A percentile compares a stretch with the other conserved stretches of the same genome.
Conservation (phyloP, 35 echinoderm and acorn worm species). For the Lytechinus pictus region DNA sequence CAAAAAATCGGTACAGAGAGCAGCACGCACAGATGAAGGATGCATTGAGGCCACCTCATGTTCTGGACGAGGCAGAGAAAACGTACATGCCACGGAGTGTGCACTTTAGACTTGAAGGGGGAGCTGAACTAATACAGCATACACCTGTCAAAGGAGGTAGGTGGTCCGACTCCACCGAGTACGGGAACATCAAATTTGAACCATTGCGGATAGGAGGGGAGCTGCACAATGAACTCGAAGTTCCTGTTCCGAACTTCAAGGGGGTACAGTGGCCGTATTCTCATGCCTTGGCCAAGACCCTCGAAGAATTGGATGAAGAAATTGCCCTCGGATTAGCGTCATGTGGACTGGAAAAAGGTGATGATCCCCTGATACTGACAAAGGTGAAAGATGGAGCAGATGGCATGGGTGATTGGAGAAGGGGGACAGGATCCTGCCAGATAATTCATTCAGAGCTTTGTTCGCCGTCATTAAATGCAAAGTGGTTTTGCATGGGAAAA, state of each 20-base stretch:
- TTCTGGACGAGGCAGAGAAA: background rate
- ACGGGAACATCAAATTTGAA: background rate
- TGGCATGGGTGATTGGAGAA: slow-evolving; percentile 59
- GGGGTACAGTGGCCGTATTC: slow-evolving; percentile 33
- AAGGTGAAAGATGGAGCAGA: slow-evolving; percentile 58
- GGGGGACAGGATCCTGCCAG: slow-evolving; percentile 36
- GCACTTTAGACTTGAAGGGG: slow-evolving; percentile 34
- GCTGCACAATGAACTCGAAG: background rate
- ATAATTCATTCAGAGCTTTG: slow-evolving; percentile 58
- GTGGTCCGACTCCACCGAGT: background rate
- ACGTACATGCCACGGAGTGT: slow-evolving; percentile 63
- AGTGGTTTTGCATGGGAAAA: background rate
- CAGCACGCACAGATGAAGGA: slow-evolving; percentile 46
- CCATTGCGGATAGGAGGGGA: background rate
- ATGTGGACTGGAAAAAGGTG: background rate
- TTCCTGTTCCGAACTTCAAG: slow-evolving; percentile 39
- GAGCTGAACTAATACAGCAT: slow-evolving; percentile 33
- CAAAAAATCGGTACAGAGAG: slow-evolving; percentile 38
- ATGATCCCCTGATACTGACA: background rate
- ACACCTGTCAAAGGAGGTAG: slow-evolving; percentile 59
- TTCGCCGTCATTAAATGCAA: slow-evolving; percentile 53
- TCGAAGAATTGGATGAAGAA: slow-evolving; percentile 24
- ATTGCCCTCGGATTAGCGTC: background rate
- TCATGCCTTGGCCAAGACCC: slow-evolving; percentile 57
- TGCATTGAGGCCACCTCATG: slow-evolving; percentile 39